These are phyloP conservation scores for Rosalia funebris DNA, from an alignment of 2,888 invertebrate species.

Conservation along the genomic window DNA sequence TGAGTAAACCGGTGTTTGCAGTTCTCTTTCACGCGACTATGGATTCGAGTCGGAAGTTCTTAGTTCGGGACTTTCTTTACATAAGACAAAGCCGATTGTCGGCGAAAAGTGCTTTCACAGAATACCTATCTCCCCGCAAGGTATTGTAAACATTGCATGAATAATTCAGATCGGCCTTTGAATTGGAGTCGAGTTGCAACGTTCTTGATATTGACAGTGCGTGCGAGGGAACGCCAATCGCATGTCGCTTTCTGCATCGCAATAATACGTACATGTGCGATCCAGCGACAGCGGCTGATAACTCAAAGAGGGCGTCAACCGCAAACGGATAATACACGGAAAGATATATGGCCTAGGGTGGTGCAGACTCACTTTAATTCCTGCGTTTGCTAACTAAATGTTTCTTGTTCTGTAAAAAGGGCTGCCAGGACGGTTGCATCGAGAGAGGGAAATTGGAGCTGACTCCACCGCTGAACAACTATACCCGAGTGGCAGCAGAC, in stretches of 20 bases:
- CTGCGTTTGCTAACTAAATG: slow-evolving; percentile 18
- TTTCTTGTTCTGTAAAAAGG: slow-evolving; percentile 8
- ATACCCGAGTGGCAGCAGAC: too few species aligned
- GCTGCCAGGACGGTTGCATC: too few species aligned
- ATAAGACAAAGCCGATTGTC: slow-evolving; percentile 41
- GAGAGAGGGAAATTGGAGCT: too few species aligned
- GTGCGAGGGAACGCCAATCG: slow-evolving; percentile 44
- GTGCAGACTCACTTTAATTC: slow-evolving; percentile 37
- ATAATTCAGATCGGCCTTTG: slow-evolving; percentile 45
- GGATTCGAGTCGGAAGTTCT: slow-evolving; percentile 37
- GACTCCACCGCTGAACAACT: too few species aligned
- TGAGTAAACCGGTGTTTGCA: not conserved
- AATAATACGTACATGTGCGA: slow-evolving; percentile 45
- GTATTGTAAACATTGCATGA: slow-evolving; percentile 47
- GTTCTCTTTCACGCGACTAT: not conserved
- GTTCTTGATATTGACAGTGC: slow-evolving; percentile 44
- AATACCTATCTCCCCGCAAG: slow-evolving; percentile 32
- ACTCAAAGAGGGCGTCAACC: slow-evolving; percentile 48
- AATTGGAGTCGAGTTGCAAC: slow-evolving; percentile 41
- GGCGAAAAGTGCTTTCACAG: slow-evolving; percentile 35
- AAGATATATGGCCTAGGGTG: slow-evolving; percentile 46
- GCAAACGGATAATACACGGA: slow-evolving; percentile 45
- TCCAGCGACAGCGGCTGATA: slow-evolving; percentile 42
- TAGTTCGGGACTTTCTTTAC: slow-evolving; percentile 35
- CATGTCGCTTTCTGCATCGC: slow-evolving; percentile 45